phyloP scores from a whole-genome alignment of 2,113 vertebrate species.

The Nyctibius bracteatus region DNA sequence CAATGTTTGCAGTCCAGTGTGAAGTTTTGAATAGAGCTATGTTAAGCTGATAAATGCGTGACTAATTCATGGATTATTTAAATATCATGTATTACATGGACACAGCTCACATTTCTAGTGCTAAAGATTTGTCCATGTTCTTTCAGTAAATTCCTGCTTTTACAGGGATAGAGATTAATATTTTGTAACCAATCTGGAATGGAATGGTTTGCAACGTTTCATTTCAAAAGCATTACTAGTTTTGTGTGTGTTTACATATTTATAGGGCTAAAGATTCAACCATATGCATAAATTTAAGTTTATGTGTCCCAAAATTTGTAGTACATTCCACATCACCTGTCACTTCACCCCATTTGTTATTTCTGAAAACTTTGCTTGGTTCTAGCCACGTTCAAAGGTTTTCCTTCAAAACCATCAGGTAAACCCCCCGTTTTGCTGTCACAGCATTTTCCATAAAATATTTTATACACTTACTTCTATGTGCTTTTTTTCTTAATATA shows the following conservation, averaged over 20 bases:
- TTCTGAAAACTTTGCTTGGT: not conserved
- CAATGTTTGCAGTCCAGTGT: not conserved
- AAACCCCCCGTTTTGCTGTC: not conserved
- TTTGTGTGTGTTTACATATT: not conserved
- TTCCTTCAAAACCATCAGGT: not conserved
- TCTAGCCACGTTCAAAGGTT: not conserved
- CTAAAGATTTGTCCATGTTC: not conserved
- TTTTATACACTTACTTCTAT: not conserved
- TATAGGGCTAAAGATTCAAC: not conserved
- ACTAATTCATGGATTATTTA: slow-evolving; percentile 54
- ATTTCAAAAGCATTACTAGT: not conserved
- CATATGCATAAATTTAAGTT: not conserved
- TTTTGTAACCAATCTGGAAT: not conserved
- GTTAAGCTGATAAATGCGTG: slow-evolving; percentile 12
- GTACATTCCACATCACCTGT: not conserved
- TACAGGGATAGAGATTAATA: not conserved
- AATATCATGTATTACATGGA: not conserved
- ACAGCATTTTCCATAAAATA: not conserved
- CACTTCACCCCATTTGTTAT: not conserved
- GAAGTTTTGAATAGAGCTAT: not conserved
- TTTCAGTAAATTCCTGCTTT: slow-evolving; percentile 43
- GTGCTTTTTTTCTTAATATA: not conserved
- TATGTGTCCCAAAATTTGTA: not conserved
- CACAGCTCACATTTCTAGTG: slow-evolving; percentile 13
- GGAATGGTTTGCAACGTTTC: not conserved